Conservation (phyloP, 2,113 vertebrate genomes). For the Callipepla squamata region DNA sequence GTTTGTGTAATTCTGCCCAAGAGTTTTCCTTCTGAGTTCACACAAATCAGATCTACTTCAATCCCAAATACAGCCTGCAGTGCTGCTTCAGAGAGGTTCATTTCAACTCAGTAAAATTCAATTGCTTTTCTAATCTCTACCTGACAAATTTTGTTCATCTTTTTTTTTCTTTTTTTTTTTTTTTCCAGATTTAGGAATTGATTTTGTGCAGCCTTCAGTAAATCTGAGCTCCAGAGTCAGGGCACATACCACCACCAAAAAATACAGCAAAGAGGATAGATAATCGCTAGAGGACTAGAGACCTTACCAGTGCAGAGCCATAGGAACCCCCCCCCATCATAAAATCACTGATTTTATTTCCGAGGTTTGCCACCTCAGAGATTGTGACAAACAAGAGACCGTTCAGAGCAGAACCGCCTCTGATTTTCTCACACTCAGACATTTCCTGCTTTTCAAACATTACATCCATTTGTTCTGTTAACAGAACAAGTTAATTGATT, state of each 20-base stretch:
- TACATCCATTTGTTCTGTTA: not conserved
- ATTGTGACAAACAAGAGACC: not conserved
- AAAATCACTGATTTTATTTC: not conserved
- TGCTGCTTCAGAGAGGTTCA: not conserved
- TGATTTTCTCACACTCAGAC: not conserved
- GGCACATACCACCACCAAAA: not conserved
- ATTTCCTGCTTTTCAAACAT: not conserved
- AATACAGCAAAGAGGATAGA: not conserved
- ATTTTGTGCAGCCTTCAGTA: not conserved
- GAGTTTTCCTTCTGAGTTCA: not conserved
- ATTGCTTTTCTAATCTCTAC: not conserved
- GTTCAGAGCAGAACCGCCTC: not conserved
- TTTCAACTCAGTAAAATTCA: constrained; percentile 15
- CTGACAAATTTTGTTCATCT: not conserved
- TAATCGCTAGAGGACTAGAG: not conserved
- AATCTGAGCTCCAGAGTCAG: not conserved
- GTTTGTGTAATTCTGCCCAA: not conserved
- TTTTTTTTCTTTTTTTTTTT: not conserved
- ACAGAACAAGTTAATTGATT: not conserved
- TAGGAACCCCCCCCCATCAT: not conserved
- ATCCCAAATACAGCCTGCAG: not conserved
- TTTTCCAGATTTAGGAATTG: not conserved
- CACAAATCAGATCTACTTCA: not conserved
- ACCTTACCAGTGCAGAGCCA: not conserved
- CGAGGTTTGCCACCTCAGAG: not conserved